Conservation (phyloP, 2,888 invertebrate species). For the Ophion costatus region DNA sequence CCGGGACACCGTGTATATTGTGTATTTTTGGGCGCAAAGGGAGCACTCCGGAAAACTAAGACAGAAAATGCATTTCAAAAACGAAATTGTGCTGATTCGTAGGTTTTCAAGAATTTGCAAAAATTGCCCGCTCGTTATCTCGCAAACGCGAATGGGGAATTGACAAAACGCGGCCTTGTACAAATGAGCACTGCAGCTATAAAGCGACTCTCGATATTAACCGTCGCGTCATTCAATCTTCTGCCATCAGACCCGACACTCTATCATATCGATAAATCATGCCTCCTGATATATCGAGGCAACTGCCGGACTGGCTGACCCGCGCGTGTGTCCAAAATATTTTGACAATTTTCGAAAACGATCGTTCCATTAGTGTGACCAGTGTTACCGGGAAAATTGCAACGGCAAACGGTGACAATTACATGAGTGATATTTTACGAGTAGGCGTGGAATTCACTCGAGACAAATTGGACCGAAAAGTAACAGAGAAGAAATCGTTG, state of each 20-base stretch:
- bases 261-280: background rate
- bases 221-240: background rate
- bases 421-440: slow-evolving; percentile 79
- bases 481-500: slow-evolving; percentile 72
- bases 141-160: background rate
- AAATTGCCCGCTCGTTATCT: background rate
- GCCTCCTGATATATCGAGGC: background rate
- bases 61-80: background rate
- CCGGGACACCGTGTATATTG: no score
- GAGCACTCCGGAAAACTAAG: background rate
- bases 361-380: slow-evolving; percentile 74
- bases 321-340: slow-evolving; percentile 73
- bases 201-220: background rate
- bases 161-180: background rate
- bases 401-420: slow-evolving; percentile 80
- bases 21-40: background rate
- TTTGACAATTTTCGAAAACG: slow-evolving; percentile 72
- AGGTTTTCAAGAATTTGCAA: background rate
- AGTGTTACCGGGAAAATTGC: slow-evolving; percentile 74
- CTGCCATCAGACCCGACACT: background rate
- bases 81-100: background rate
- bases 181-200: background rate
- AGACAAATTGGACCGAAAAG: slow-evolving; percentile 52
- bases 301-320: slow-evolving; percentile 72
- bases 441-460: slow-evolving; percentile 69